Evolutionary conservation across 2,888 invertebrate genomes (phyloP).

Genomic region (Plagodis pulveraria): DNA sequence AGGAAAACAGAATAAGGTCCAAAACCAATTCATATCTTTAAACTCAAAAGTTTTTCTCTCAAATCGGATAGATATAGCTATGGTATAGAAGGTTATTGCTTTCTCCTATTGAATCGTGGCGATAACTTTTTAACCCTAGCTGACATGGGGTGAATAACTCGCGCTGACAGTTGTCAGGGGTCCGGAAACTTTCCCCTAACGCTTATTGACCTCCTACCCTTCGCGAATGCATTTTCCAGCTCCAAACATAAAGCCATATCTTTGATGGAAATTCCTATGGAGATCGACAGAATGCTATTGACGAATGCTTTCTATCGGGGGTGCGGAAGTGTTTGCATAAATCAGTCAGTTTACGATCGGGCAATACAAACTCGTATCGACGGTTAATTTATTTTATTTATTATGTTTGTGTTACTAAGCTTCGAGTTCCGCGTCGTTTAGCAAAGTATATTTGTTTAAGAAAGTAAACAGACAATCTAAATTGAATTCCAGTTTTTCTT

Average conservation of each 20-base stretch:
- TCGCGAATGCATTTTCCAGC: slow-evolving; percentile 65
- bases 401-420: slow-evolving; percentile 12
- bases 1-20: slow-evolving; percentile 31
- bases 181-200: slow-evolving; percentile 63
- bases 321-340: slow-evolving; percentile 36
- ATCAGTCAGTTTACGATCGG: slow-evolving; percentile 35
- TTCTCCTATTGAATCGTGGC: slow-evolving; percentile 63
- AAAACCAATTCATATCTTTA: slow-evolving; percentile 49
- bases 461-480: slow-evolving; percentile 1
- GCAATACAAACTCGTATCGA: slow-evolving; percentile 18
- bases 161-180: slow-evolving; percentile 74
- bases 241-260: slow-evolving; percentile 57
- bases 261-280: slow-evolving; percentile 60
- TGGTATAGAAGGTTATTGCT: slow-evolving; percentile 60
- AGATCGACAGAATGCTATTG: slow-evolving; percentile 59
- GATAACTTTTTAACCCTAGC: slow-evolving; percentile 77
- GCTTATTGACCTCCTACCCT: slow-evolving; percentile 73
- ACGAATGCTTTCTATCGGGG: slow-evolving; percentile 51
- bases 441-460: slow-evolving; percentile 5
- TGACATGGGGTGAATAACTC: slow-evolving; percentile 76
- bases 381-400: slow-evolving; percentile 21
- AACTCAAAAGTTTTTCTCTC: slow-evolving; percentile 42
- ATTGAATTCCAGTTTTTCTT: not conserved
- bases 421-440: slow-evolving; percentile 11
- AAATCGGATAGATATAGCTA: slow-evolving; percentile 39